Base-by-base conservation (phyloP, 2,888 invertebrate species). In the Dione juno region DNA sequence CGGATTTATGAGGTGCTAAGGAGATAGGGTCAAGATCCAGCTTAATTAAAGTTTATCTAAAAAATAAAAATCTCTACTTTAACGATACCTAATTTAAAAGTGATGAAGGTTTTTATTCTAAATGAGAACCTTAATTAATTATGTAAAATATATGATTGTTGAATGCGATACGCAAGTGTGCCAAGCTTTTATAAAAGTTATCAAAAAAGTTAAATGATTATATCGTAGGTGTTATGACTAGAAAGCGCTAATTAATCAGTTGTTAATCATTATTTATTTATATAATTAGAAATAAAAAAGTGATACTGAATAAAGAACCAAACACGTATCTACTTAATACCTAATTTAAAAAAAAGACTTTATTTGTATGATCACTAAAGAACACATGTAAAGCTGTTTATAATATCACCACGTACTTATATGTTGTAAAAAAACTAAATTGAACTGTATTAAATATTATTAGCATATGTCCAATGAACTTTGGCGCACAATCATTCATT, bases 1-100 rank as follows among this genome's bases (percentile, higher is more conserved):
- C 69, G 66, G 43, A 72, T 72, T 72, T 72, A 72, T 64, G 66
- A 69, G 66, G 66, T 64, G 57, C 69, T 69, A 68, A 66, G 59
- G 61, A 69, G 63, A 72, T 61, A 66, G 50, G 21, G 50, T 50
- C 63, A 37, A 14, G 61, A 48, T 66, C 41, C 54, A 63, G 50
- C 41, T 61, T 50, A 50, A 58, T 64, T 37, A 67, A 67, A 67
- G 35, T 43, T 40, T 28, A 54, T 45, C 63, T 63, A 19, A 63
- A n/a, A n/a, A n/a, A 41, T 68, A 68, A 48, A 68, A 10, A n/a
- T n/a, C n/a, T 50, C 21, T 43, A 50, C 48, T 16, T 6, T 35
- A 35, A 63, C 9, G 35, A 3, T 13, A 61, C 10, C n/a, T 50
- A 0, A 59, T 10, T 21, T 41, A n/a, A n/a, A 1, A 21, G 9